Percentiles rank a stretch among this genome's conserved stretches.
phyloP scores from a whole-genome alignment of 2,797 vertebrate genomes.

The Emydoidea blandingii region DNA sequence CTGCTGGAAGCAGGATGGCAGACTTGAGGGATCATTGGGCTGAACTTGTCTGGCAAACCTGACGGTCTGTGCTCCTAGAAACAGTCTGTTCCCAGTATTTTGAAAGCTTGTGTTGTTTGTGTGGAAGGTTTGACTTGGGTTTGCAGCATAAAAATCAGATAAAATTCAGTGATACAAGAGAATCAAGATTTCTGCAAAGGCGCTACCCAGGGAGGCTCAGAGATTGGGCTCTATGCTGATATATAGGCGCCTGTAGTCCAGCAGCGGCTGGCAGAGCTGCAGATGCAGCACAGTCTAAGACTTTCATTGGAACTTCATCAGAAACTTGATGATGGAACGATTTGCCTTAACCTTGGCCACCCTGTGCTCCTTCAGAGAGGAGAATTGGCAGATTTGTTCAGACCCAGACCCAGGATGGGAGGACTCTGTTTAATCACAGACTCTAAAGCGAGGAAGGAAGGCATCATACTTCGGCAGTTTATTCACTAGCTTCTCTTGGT shows the following conservation, averaged over 20 bases:
- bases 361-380: not conserved
- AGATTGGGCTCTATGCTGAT: not conserved
- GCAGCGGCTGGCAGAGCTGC: not conserved
- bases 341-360: not conserved
- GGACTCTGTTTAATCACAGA: not conserved
- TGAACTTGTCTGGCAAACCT: not conserved
- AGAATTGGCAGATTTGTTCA: not conserved
- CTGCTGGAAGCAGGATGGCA: not conserved
- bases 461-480: not conserved
- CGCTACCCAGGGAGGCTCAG: not conserved
- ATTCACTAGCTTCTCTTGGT: not conserved
- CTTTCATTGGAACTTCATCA: not conserved
- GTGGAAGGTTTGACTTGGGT: not conserved
- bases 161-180: not conserved
- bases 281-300: not conserved
- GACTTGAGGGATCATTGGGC: not conserved
- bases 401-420: not conserved
- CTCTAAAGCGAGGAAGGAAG: not conserved
- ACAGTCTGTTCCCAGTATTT: not conserved
- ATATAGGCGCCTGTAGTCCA: fast-evolving
- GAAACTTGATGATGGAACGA: not conserved
- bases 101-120: not conserved
- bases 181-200: not conserved
- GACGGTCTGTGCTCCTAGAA: not conserved
- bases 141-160: not conserved